Evolutionary conservation across 2,113 vertebrate species (phyloP).

Genomic region (Pongo abelii): DNA sequence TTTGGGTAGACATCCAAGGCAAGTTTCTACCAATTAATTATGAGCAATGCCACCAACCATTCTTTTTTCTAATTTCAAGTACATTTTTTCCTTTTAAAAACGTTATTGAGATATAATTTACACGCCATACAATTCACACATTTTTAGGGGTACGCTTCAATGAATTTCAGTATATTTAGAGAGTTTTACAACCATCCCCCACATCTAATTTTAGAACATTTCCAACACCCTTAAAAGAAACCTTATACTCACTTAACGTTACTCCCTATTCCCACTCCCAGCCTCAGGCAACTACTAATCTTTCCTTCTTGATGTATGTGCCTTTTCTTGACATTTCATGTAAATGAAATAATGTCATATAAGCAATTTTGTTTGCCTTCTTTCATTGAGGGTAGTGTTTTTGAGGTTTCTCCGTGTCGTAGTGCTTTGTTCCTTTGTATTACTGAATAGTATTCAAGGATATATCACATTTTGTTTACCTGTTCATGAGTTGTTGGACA

Average conservation of each 20-base stretch:
- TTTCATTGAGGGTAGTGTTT: background rate
- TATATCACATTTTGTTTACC: background rate
- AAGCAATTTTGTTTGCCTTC: background rate
- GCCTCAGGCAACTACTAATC: background rate
- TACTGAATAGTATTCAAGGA: background rate
- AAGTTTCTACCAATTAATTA: background rate
- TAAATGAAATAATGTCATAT: background rate
- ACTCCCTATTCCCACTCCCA: background rate
- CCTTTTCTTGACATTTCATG: background rate
- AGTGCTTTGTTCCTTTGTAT: background rate
- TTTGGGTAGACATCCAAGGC: background rate
- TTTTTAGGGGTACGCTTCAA: background rate
- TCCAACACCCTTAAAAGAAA: background rate
- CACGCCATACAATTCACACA: background rate
- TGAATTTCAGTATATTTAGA: background rate
- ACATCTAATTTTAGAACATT: slow-evolving; percentile 38
- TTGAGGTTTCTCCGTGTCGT: background rate
- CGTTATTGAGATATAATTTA: background rate
- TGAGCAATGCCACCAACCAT: background rate
- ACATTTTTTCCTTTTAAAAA: background rate
- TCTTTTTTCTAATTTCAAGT: background rate
- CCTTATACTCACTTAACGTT: background rate
- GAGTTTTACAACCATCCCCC: background rate
- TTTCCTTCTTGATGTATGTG: background rate
- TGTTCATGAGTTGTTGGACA: background rate